Conservation (phyloP, 2,113 vertebrate genomes). For the Pelmatolapia mariae region DNA sequence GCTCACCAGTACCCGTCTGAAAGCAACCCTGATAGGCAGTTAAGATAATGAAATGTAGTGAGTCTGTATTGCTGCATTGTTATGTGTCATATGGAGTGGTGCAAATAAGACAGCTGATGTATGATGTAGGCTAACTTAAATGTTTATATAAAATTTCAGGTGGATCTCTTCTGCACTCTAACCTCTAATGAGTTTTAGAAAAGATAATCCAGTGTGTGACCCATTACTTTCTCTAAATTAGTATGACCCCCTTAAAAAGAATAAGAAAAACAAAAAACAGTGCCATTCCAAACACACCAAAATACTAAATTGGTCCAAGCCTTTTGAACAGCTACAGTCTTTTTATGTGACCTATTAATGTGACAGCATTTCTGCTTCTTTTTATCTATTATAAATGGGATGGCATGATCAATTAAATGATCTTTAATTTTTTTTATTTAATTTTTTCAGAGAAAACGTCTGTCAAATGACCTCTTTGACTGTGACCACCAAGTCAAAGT, state of each 20-base stretch:
- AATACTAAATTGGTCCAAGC: neutral
- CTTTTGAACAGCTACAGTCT: neutral
- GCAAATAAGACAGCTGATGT: neutral
- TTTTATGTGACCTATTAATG: neutral
- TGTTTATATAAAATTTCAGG: neutral
- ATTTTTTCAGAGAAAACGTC: neutral
- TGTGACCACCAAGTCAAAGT: neutral
- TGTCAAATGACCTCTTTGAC: neutral
- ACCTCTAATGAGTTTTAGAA: neutral
- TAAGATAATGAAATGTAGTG: neutral
- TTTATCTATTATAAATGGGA: neutral
- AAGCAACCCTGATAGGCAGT: neutral
- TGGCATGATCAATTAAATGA: fast-evolving
- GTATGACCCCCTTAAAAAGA: neutral
- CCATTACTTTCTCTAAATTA: neutral
- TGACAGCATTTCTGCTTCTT: neutral
- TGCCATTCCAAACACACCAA: fast-evolving
- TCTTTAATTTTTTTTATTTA: neutral
- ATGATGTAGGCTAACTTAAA: neutral
- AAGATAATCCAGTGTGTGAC: neutral
- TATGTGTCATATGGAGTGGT: neutral
- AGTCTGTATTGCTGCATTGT: neutral
- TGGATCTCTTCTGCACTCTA: neutral
- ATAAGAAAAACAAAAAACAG: neutral
- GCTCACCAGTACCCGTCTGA: neutral